Evolutionary conservation across 1,140 invertebrate genomes (phyloP), one percentile per base, ranked within the genome.

Genomic region (Aricia agestis): DNA sequence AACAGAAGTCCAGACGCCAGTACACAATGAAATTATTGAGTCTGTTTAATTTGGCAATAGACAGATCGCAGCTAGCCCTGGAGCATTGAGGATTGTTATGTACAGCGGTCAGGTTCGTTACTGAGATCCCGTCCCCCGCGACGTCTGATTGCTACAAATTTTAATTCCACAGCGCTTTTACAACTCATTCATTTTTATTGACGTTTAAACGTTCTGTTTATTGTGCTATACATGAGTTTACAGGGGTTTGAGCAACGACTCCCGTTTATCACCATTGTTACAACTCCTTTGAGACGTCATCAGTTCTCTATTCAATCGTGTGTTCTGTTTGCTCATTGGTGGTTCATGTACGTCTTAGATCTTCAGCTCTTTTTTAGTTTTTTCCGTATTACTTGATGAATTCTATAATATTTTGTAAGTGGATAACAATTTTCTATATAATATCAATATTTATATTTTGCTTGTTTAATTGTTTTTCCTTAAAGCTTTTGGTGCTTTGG

Each of bases 131-230:
- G 74, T 81, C 78, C 79, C 80, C 68, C 42, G 78, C 70, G 82
- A 72, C 58, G 66, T 68, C 74, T 82, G 81, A 84, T 84, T 84
- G 76, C 76, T 76, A 71, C 78, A 82, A 79, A 80, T 80, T 81
- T 84, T 81, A 78, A 82, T 81, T 77, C 71, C 57, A 74, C 73
- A 61, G 42, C 71, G 18, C 57, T 75, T 72, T 70, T 71, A 71
- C 70, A 79, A 73, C 72, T 75, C 76, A 72, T 74, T 72, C 71
- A 13, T 32, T 76, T 78, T 76, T 74, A 73, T 70, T 67, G 57
- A 69, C 41, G 61, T 73, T 77, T 74, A 72, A 72, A 31, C 66
- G 66, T 68, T 73, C 69, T 69, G 73, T 70, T 73, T 67, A 61
- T 63, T 19, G 13, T 69, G 58, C 59, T 63, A 65, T 36, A 61